Evolutionary conservation across 1,140 invertebrate genomes (phyloP).

Genomic region (Lepidurus apus): DNA sequence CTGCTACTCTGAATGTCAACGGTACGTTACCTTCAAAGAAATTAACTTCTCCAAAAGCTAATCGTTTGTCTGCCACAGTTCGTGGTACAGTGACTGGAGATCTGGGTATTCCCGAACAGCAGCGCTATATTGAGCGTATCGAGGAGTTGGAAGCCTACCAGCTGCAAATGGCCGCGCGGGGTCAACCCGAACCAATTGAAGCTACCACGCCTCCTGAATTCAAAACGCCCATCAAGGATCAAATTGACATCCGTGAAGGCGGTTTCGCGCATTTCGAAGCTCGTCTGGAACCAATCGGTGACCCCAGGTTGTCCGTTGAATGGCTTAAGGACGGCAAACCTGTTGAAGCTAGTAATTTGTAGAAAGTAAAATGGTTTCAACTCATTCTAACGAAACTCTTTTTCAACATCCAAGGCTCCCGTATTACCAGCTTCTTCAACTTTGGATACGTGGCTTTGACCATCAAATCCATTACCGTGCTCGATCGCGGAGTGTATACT

Average conservation of each 20-base stretch:
- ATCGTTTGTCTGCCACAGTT: constrained; percentile 43
- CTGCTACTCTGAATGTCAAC: constrained; percentile 64
- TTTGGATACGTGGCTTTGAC: constrained; percentile 95
- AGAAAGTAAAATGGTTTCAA: constrained; percentile 23
- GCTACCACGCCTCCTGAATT: constrained; percentile 77
- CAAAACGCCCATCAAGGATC: constrained; percentile 85
- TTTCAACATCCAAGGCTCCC: constrained; percentile 53
- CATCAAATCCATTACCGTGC: constrained; percentile 82
- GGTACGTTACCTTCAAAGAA: constrained; percentile 48
- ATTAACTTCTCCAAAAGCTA: constrained; percentile 31
- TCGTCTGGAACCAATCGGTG: constrained; percentile 84
- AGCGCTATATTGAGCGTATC: constrained; percentile 85
- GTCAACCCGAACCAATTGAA: constrained; percentile 70
- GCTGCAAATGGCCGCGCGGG: constrained; percentile 63
- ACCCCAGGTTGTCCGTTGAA: constrained; percentile 84
- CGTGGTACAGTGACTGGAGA: constrained; percentile 75
- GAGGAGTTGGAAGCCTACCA: constrained; percentile 89
- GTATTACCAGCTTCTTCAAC: constrained; percentile 91
- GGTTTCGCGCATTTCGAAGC: constrained; percentile 95
- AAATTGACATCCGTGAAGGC: constrained; percentile 80
- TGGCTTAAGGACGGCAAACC: constrained; percentile 91
- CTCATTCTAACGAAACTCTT: constrained; percentile 1
- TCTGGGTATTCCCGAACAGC: constrained; percentile 84
- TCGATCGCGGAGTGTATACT: constrained; percentile 87
- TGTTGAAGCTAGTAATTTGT: constrained; percentile 69